Evolutionary conservation across 2,113 vertebrate genomes (phyloP).

Genomic region (Ciconia maguari): DNA sequence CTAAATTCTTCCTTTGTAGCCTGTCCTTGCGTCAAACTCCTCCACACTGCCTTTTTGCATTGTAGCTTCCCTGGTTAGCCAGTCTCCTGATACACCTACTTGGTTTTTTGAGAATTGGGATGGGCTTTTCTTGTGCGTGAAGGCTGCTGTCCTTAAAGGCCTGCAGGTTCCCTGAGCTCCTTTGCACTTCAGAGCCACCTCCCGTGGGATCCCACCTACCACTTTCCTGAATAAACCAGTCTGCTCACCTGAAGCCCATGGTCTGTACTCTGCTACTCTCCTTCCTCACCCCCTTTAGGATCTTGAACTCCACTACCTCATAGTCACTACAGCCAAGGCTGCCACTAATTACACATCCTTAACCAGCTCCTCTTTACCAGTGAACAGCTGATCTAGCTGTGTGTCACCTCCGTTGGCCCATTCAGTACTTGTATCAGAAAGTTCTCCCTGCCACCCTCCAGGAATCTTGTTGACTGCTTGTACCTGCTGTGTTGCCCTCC

Average conservation of each 20-base stretch:
- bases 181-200: background rate
- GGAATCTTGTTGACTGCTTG: background rate
- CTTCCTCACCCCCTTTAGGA: background rate
- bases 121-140: background rate
- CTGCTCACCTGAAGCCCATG: background rate
- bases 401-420: rapidly evolving
- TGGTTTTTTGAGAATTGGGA: background rate
- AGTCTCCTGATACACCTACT: background rate
- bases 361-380: background rate
- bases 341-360: background rate
- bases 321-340: background rate
- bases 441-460: background rate
- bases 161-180: background rate
- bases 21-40: background rate
- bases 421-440: background rate
- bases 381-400: background rate
- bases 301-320: background rate
- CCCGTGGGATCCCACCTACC: background rate
- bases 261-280: background rate
- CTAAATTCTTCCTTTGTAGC: background rate
- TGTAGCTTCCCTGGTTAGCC: background rate
- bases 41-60: background rate
- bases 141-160: background rate
- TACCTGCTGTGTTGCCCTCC: background rate
- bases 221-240: background rate